Base-by-base conservation (phyloP, 1,140 invertebrate species). In the Drosophila athabasca region DNA sequence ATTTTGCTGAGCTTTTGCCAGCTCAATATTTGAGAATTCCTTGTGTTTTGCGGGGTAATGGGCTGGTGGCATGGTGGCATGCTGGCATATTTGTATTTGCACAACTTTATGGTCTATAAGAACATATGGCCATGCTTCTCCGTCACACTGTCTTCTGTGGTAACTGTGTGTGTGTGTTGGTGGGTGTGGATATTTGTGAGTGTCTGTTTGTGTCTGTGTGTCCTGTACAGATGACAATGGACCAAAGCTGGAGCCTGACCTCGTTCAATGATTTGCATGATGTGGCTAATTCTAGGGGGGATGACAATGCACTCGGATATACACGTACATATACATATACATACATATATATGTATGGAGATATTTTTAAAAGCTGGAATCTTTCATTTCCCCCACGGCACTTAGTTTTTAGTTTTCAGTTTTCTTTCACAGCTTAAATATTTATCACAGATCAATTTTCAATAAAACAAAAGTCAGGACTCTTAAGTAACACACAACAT, bases 1-100 rank as follows among this genome's bases (percentile, higher is more conserved):
- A 87, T 85, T 85, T 76, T 87, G 78, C 82, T 77, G 68, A 85
- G 82, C 77, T 85, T 85, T 85, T 80, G 61, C 74, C 82, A 78
- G 82, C 82, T 79, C 83, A 82, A 85, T 87, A 81, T 87, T 81
- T 67, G 73, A 77, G 81, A 81, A 75, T 87, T 84, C 71, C 67
- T 52, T 69, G 57, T 65, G 62, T 50, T 49, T 44, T 64, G 64
- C 53, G 26, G 43, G 43, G 13, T 9, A 8, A 3, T 9, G 31
- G 8, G 8, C 0, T 53, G 44, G 11, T 26, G 52, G 43, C 43
- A 15, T 24, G 22, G 8, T n/a, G 43, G 11, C 19, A 29, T 53
- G 49, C 65, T 69, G 19, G 62, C 70, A 74, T 75, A 75, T 75
- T 75, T 62, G 77, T 85, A 85, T 85, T 85, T 84, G 60, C 75